Evolutionary conservation across 2,888 invertebrate genomes (phyloP).

Genomic region (Apocheima hispidaria): DNA sequence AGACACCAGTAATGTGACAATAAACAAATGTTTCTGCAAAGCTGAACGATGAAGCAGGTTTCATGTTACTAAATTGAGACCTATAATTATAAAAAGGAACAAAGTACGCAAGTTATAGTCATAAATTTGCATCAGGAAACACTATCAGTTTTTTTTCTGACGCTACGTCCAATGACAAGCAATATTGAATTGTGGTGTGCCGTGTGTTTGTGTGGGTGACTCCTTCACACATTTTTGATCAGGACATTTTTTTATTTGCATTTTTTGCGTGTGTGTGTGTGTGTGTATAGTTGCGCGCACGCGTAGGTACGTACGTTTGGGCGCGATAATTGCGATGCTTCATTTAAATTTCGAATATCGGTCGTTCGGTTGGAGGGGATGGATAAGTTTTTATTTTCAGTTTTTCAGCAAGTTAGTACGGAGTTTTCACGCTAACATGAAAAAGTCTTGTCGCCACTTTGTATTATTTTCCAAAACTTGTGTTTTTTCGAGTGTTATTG

Average conservation of each 20-base stretch:
- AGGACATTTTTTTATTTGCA: conserved; percentile 81
- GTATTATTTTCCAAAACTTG: too few species aligned
- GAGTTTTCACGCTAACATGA: too few species aligned
- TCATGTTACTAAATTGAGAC: too few species aligned
- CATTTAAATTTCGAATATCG: conserved; percentile 86
- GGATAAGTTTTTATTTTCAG: conserved; percentile 60
- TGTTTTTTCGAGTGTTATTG: too few species aligned
- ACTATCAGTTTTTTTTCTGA: conserved; percentile 58
- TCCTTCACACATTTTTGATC: conserved; percentile 84
- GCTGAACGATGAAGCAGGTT: too few species aligned
- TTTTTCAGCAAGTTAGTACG: conserved; percentile 37
- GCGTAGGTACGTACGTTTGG: conserved; percentile 46
- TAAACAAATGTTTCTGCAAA: too few species aligned
- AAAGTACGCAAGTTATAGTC: conserved; percentile 21
- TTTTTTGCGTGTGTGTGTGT: conserved; percentile 68
- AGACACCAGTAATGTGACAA: too few species aligned
- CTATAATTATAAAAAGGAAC: background rate
- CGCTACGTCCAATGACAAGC: conserved; percentile 79
- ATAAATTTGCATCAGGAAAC: conserved; percentile 38
- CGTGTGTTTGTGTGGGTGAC: conserved; percentile 67
- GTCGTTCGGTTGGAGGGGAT: conserved; percentile 57
- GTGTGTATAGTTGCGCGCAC: conserved; percentile 65
- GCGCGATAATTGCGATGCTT: conserved; percentile 85
- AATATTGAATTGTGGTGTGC: conserved; percentile 80
- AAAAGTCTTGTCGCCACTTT: too few species aligned